Percentiles rank a stretch among this genome's conserved stretches.
Conservation (phyloP, 2,888 invertebrate genomes). For the Pterostichus madidus region DNA sequence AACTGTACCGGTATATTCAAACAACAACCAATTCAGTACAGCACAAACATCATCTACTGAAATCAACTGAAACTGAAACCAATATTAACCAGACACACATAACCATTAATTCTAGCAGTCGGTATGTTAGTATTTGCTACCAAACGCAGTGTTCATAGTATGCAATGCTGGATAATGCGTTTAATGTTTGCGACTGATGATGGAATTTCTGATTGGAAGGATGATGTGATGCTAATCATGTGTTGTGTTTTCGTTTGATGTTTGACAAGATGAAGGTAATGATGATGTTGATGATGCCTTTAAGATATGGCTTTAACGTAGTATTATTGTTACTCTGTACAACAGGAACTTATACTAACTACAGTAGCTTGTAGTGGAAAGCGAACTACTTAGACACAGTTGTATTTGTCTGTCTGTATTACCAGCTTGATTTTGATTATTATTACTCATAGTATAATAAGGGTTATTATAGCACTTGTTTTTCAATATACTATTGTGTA, state of each 20-base stretch:
- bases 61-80: neutral
- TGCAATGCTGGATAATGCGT: neutral
- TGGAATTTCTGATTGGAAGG: constrained; percentile 52
- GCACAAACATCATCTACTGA: neutral
- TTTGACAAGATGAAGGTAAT: neutral
- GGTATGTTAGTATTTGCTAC: neutral
- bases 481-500: too few relatives aligned
- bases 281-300: neutral
- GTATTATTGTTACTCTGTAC: too few relatives aligned
- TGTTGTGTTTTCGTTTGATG: neutral
- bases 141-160: neutral
- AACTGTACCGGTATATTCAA: too few relatives aligned
- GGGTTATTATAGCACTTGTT: too few relatives aligned
- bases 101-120: constrained; percentile 1
- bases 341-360: too few relatives aligned
- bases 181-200: constrained; percentile 28
- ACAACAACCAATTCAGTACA: neutral
- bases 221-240: constrained; percentile 30
- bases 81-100: neutral
- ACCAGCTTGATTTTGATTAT: too few relatives aligned
- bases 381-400: too few relatives aligned
- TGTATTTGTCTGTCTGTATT: too few relatives aligned
- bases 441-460: too few relatives aligned
- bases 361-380: too few relatives aligned
- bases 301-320: too few relatives aligned